Base-by-base conservation (phyloP, 2,888 invertebrate genomes). In the Chaitophorus viminalis region DNA sequence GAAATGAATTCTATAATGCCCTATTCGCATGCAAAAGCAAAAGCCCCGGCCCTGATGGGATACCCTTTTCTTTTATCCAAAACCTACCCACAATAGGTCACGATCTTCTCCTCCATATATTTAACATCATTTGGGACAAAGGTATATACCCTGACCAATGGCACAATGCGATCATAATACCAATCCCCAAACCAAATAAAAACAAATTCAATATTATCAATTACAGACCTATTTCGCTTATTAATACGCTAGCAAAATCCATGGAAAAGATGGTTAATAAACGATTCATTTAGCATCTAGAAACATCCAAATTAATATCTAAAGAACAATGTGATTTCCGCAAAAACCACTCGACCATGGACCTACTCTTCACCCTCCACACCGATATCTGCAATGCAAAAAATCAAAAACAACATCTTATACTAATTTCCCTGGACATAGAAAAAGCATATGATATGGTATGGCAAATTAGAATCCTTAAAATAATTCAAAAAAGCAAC, bases 51-150 rank as follows among this genome's bases (percentile, higher is more conserved):
- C 39, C 76, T 17, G 76, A 76, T 25, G 76, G 76, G 76, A 76
- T 76, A 4, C 76, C 76, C 3, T 76, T 17, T 39, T 76, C 46
- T 46, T 76, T 76, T 76, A 82, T 82, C 21, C 70, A 70, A 52
- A 82, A 82, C 25, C 31, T 82, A 25, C 82, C 70, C 1, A 52
- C 17, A 31, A 1, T 82, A 70, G 70, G 31, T 0, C 70, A 82
- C 11, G 82, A 70, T 4, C n/a, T 21, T 9, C 82, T 82, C 25
- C 82, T 82, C n/a, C 29, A 82, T 21, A 82, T 82, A 8, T 82
- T 21, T 29, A 70, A 70, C n/a, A 29, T 70, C 1, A 70, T 70
- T 70, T 70, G n/a, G 31, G n/a, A 70, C 3, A 70, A 70, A 29
- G 70, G 9, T 70, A 31, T 70, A 70, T 70, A 70, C 11, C 70